Base-by-base conservation (phyloP, 2,888 invertebrate species). In the Ethmia dodecea region DNA sequence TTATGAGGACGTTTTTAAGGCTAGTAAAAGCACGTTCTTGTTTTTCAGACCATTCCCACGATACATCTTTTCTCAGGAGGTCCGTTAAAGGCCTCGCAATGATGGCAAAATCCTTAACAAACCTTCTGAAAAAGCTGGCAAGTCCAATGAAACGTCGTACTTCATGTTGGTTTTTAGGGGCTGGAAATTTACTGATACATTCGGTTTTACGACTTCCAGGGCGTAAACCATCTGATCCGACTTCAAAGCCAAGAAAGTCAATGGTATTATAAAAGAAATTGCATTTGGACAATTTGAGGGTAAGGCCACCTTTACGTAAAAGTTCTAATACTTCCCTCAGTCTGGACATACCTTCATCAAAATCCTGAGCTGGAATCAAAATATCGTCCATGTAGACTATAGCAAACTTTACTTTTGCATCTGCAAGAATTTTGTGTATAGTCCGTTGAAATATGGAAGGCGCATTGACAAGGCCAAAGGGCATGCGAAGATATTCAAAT, bases 401-500 rank as follows among this genome's bases (percentile, higher is more conserved):
- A 1, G 39, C 35, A 22, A 16, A 42, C 22, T 42, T 44, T 18
- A 38, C 20, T 22, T 38, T 42, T 18, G 45, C 33, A 8, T 36
- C 41, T 5, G 31, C 32, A 1, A 61, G 31, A 3, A 58, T 43
- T 14, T 47, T 38, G 28, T 62, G 55, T 31, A 71, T 59, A 4
- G 62, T 47, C 15, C 57, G 41, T 33, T 69, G 65, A 38, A 68
- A 75, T 0, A 59, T 54, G 0, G 58, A 49, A 5, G 67, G 67
- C 0, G 74, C 65, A 37, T 71, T 72, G 0, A 47, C 42, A 0
- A 74, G 45, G 2, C 68, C 70, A 33, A 73, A 77, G 0, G 65
- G 63, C 62, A 73, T 63, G 0, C 55, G 35, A 3, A 55, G 47
- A 38, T 53, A 70, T 40, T 74, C 61, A 34, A 42, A 73, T 11